Evolutionary conservation across 2,888 invertebrate species (phyloP), one percentile per base, ranked within the genome.

Genomic region (Drosophila maculinotata): DNA sequence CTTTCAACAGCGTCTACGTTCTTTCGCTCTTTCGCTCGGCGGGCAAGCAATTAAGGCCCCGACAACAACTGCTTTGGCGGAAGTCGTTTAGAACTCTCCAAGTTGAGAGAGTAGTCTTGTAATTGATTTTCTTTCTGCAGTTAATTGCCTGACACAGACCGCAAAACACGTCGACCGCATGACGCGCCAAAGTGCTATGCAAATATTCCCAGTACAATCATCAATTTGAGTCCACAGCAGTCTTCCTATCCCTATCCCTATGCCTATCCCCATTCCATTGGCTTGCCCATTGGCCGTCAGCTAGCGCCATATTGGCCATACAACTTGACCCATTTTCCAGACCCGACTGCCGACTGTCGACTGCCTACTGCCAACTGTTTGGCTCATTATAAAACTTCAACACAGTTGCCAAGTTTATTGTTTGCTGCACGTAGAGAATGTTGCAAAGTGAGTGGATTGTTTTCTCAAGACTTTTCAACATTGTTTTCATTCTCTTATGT

Each of bases 121-220:
- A 80, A 80, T 82, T 80, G 74, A 74, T 74, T 74, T 73, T 71
- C 71, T 77, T 69, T 70, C 67, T 76, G 76, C 77, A 66, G 70
- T 80, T 80, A 80, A 80, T 80, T 80, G 80, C 76, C 79, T 65
- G 59, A 64, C 69, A 70, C 66, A 73, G 70, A 58, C 82, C 80
- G 70, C 78, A 78, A 67, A 79, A 78, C 74, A 65, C 73, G 57
- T 67, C 69, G 67, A 69, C 72, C 64, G 65, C 72, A 73, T 73
- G 70, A 69, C 79, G 69, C 69, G 44, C 78, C 80, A 83, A 84
- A 83, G 84, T 74, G 71, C 78, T 80, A 78, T 82, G 84, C 82
- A 83, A 84, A 83, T 83, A 81, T 76, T 62, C 72, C 72, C 75
- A 63, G 53, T 39, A 53, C 72, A 66, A 71, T 71, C 63, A 76